These are phyloP conservation scores for Mormyrops boulengeri DNA, from an alignment of 2,797 vertebrate genomes.

Conservation along the genomic window DNA sequence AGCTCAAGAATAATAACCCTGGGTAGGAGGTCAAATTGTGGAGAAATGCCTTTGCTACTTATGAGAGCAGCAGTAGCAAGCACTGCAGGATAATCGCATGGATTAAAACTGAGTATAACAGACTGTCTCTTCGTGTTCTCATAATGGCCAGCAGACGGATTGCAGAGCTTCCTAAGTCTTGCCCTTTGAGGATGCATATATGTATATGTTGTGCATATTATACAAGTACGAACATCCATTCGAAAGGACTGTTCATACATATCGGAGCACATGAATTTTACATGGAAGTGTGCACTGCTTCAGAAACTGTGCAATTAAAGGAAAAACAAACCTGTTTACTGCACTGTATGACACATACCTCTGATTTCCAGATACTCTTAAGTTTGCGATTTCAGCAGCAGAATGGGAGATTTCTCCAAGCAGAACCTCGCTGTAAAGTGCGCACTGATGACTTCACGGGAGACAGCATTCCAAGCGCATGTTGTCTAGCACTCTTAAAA, in stretches of 20 bases:
- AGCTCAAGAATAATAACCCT: constrained; percentile 63
- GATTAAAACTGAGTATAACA: neutral
- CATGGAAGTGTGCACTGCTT: neutral
- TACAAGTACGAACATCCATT: neutral
- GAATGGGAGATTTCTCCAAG: neutral
- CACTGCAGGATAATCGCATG: neutral
- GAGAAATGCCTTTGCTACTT: neutral
- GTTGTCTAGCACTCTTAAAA: neutral
- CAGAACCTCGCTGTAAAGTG: neutral
- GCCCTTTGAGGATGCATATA: neutral
- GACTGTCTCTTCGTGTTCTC: neutral
- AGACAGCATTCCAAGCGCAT: neutral
- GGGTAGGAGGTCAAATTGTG: neutral
- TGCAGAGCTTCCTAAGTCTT: neutral
- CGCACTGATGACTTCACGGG: neutral
- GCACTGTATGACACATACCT: neutral
- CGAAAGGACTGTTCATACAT: neutral
- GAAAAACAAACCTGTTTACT: neutral
- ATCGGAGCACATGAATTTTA: neutral
- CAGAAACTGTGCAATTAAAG: neutral
- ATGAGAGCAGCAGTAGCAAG: neutral
- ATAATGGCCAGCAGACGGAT: neutral
- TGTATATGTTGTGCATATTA: neutral
- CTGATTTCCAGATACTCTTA: neutral
- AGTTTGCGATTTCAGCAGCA: neutral